phyloP scores from a whole-genome alignment of 53 echinoderm and acorn worm species.

The Actinopyga echinites region DNA sequence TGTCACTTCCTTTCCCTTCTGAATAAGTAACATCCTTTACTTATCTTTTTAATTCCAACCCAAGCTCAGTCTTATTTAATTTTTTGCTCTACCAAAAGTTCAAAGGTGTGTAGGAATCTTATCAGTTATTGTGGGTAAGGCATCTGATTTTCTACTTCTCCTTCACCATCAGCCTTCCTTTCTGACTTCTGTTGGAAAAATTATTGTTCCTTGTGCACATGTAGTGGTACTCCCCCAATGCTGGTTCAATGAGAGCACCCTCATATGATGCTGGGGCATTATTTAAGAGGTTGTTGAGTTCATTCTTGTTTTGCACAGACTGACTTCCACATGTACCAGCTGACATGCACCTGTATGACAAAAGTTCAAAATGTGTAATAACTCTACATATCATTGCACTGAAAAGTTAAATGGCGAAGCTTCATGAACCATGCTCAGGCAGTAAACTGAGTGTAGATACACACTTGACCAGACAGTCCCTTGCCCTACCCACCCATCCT shows the following conservation, averaged over 20 bases:
- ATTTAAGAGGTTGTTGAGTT: conserved; percentile 83
- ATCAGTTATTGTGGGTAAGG: neutral
- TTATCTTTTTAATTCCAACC: too few relatives aligned
- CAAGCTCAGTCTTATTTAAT: too few relatives aligned
- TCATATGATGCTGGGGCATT: conserved; percentile 87
- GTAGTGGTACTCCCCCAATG: conserved; percentile 77
- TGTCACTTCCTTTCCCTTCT: too few relatives aligned
- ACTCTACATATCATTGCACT: neutral
- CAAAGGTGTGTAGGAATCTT: too few relatives aligned
- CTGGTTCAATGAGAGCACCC: conserved; percentile 82
- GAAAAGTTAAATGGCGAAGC: neutral
- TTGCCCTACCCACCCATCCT: too few relatives aligned
- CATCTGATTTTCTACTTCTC: neutral
- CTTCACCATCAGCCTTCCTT: conserved; percentile 65
- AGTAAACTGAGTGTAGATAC: too few relatives aligned
- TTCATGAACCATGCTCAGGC: too few relatives aligned
- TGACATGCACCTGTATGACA: conserved; percentile 64
- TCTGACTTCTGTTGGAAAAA: conserved; percentile 94
- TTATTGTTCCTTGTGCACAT: conserved; percentile 98
- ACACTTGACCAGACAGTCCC: too few relatives aligned
- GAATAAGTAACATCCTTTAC: too few relatives aligned
- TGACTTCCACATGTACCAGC: conserved; percentile 65
- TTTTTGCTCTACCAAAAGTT: too few relatives aligned
- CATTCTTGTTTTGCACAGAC: conserved; percentile 77
- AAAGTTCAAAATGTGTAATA: too few relatives aligned